Base-by-base conservation (phyloP, 2,888 invertebrate species). In the Ypsolopha scabrella region DNA sequence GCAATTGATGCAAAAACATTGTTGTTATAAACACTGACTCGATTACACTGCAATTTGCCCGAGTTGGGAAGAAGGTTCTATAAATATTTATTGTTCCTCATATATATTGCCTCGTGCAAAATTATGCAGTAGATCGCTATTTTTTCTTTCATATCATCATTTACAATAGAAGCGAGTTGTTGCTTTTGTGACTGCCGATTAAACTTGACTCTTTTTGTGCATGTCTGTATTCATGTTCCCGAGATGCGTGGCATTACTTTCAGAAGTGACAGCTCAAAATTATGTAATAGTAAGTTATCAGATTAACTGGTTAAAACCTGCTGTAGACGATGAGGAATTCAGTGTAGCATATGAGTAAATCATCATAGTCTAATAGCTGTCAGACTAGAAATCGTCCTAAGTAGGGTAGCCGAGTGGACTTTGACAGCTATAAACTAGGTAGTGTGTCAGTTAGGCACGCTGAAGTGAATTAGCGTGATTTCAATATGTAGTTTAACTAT, bases 31-130 rank as follows among this genome's bases (percentile, higher is more conserved):
- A 72, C 68, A 66, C 70, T 70, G 71, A 71, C 74, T 74, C 70
- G 76, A 80, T 83, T 79, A 80, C 80, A 72, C 70, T 56, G 75
- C 79, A 80, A 81, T 83, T 79, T 78, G 72, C 67, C 64, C 59
- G 66, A 70, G 72, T 70, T 68, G 73, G 74, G 72, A 76, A 75
- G 77, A 69, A 69, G 72, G 72, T 59, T 71, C 72, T 75, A 80
- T 85, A 85, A 82, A 83, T 83, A 80, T 83, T 85, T 83, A 85
- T 76, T 75, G 70, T 71, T 69, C 61, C 63, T 63, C 68, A 72
- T 43, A 13, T 33, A 52, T 51, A 51, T 37, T 39, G 47, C 43
- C 59, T 63, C 62, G 62, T 55, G 61, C 67, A 57, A 72, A 75
- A 74, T 79, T 76, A 75, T 72, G 72, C 72, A 64, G 70, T 60